Conservation (phyloP, 2,888 invertebrate species). For the Drosophila subsilvestris region DNA sequence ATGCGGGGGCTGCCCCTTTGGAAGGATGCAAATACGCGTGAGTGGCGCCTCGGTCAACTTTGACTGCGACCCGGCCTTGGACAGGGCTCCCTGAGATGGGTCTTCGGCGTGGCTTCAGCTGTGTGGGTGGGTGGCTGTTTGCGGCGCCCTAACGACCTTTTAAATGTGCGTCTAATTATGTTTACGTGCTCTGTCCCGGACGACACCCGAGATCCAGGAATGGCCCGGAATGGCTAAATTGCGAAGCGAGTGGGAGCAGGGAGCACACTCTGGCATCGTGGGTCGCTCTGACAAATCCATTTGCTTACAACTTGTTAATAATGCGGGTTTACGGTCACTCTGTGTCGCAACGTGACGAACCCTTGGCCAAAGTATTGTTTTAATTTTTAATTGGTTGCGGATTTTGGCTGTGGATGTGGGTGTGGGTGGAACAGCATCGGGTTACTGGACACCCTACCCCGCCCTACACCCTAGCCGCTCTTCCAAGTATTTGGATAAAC, state of each 20-base stretch:
- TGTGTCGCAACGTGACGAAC: conserved; percentile 47
- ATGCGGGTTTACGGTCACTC: conserved; percentile 59
- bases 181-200: conserved; percentile 63
- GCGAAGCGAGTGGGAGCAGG: conserved; percentile 44
- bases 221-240: conserved; percentile 62
- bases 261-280: conserved; percentile 13
- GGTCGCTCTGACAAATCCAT: conserved; percentile 60
- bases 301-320: conserved; percentile 69
- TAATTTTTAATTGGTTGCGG: conserved; percentile 52
- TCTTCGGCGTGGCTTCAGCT: conserved; percentile 3
- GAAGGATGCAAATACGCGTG: conserved; percentile 65
- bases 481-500: not conserved
- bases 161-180: conserved; percentile 78
- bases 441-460: not conserved
- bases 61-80: conserved; percentile 2
- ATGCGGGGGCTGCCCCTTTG: conserved; percentile 48
- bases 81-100: conserved; percentile 40
- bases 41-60: conserved; percentile 48
- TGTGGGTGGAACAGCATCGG: too few relatives aligned
- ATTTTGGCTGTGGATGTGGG: conserved; percentile 12
- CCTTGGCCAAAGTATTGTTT: conserved; percentile 41
- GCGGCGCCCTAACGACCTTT: conserved; percentile 71
- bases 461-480: not conserved
- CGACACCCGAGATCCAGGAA: conserved; percentile 49
- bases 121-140: conserved; percentile 23